A percentile compares a stretch with the other conserved stretches of the same genome.
Evolutionary conservation across 2,888 invertebrate genomes (phyloP).

Genomic region (Oscheius sp.): DNA sequence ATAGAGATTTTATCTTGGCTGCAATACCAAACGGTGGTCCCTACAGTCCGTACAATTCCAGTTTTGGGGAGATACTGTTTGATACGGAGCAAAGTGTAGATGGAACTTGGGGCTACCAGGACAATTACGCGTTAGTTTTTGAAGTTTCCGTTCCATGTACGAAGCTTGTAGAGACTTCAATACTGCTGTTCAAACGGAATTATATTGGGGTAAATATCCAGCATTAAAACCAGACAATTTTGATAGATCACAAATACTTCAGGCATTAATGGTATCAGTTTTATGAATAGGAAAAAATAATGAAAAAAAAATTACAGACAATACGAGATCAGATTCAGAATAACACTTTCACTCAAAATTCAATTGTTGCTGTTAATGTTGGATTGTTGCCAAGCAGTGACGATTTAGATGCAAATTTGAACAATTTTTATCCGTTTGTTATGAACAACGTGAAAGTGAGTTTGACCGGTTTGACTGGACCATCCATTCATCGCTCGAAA

Average conservation of each 20-base stretch:
- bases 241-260: neutral
- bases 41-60: neutral
- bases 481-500: no score
- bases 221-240: neutral
- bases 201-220: neutral
- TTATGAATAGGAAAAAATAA: no score
- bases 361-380: slow-evolving; percentile 9
- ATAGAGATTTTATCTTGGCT: slow-evolving; percentile 6
- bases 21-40: neutral
- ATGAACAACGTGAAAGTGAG: slow-evolving; percentile 29
- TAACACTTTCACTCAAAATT: slow-evolving; percentile 1
- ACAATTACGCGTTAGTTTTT: neutral
- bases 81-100: neutral
- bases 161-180: neutral
- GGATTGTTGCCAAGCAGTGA: neutral
- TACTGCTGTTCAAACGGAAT: neutral
- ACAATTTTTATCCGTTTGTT: slow-evolving; percentile 7
- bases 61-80: slow-evolving; percentile 26
- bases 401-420: neutral
- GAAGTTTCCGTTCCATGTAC: neutral
- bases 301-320: no score
- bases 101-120: neutral
- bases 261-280: slow-evolving; percentile 1
- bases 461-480: neutral
- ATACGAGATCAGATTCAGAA: no score